phyloP scores from a whole-genome alignment of 2,888 invertebrate species.

The Pyrocoelia pectoralis region DNA sequence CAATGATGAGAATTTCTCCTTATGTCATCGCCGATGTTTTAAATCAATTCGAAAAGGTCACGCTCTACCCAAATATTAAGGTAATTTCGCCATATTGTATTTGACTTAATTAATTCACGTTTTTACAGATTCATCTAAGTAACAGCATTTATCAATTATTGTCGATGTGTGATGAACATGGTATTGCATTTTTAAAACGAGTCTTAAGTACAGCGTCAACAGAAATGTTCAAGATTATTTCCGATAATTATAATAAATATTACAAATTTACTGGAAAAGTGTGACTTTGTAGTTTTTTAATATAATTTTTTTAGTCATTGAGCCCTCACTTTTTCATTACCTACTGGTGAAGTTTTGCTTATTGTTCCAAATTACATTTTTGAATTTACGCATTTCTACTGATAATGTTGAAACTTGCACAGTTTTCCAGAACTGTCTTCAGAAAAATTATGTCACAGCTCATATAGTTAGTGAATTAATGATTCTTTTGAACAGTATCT shows the following conservation, averaged over 20 bases:
- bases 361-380: no score
- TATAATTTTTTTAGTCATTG: no score
- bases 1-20: slow-evolving; percentile 58
- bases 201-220: slow-evolving; percentile 59
- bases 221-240: slow-evolving; percentile 60
- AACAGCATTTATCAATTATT: slow-evolving; percentile 60
- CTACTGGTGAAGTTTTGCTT: no score
- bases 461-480: no score
- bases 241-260: slow-evolving; percentile 61
- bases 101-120: slow-evolving; percentile 29
- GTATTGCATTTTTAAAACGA: slow-evolving; percentile 58
- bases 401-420: no score
- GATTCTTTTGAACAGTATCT: no score
- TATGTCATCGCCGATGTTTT: slow-evolving; percentile 62
- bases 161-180: slow-evolving; percentile 60
- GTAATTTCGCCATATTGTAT: slow-evolving; percentile 48
- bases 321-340: no score
- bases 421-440: no score
- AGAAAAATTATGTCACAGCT: no score
- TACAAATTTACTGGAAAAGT: slow-evolving; percentile 63
- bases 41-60: slow-evolving; percentile 57
- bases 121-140: slow-evolving; percentile 58
- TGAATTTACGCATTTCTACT: no score
- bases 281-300: no score
- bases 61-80: slow-evolving; percentile 60